phyloP scores from a whole-genome alignment of 1,140 invertebrate species.

The Heliothis subflexa region DNA sequence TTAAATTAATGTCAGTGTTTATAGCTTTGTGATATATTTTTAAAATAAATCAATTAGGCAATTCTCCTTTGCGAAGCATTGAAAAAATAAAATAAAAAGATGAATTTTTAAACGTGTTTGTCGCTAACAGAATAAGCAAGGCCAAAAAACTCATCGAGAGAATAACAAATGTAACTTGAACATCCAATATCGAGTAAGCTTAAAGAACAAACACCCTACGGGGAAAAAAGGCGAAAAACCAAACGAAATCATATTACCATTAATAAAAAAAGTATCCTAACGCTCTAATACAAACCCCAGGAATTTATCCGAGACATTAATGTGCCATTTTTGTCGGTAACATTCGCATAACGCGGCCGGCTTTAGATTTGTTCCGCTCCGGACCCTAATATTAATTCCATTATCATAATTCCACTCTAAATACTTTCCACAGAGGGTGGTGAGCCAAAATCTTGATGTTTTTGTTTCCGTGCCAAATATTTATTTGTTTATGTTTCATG shows the following conservation, averaged over 20 bases:
- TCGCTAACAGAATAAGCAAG: too few species aligned
- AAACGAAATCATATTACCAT: constrained; percentile 40
- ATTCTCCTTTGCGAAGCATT: too few species aligned
- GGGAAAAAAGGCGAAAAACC: constrained; percentile 16
- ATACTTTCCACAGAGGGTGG: constrained; percentile 51
- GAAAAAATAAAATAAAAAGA: too few species aligned
- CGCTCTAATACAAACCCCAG: constrained; percentile 27
- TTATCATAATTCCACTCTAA: constrained; percentile 66
- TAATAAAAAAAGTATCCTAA: constrained; percentile 42
- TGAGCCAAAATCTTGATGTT: constrained; percentile 61
- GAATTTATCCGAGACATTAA: constrained; percentile 39
- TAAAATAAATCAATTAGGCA: too few species aligned
- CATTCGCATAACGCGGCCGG: constrained; percentile 18
- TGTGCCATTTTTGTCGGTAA: constrained; percentile 39
- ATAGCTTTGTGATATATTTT: too few species aligned
- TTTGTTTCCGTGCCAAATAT: constrained; percentile 64
- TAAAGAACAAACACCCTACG: not conserved
- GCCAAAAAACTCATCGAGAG: too few species aligned
- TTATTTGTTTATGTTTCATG: constrained; percentile 52
- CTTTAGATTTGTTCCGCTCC: constrained; percentile 47
- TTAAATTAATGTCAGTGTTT: not conserved
- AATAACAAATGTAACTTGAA: not conserved
- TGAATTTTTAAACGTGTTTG: not conserved
- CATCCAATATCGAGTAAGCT: constrained; percentile 3
- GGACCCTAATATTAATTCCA: constrained; percentile 54